Evolutionary conservation across 2,113 vertebrate genomes (phyloP), one percentile per base, ranked within the genome.

Genomic region (Dasyprocta punctata): DNA sequence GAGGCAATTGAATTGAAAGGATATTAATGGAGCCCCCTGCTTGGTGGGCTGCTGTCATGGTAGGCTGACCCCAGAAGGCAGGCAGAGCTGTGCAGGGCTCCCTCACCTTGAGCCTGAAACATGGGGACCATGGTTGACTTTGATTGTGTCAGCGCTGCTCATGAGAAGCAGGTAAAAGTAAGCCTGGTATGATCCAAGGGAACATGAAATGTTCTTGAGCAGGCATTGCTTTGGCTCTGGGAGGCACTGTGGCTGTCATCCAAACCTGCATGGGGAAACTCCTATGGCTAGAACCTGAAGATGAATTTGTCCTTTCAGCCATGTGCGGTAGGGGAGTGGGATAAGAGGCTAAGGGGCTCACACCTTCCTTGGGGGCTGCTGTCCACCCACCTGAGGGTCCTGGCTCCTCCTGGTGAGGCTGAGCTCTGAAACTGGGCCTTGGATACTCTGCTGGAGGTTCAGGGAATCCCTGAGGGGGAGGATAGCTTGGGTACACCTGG

Each of bases 31-130:
- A 69, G 56, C 17, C 22, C 13, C 13, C n/a, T 49, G 65, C 26
- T 20, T 56, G 49, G 49, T 26, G 5, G 0, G 2, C 26, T 16
- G 0, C 5, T 13, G 30, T 24, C 2, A 0, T 2, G 16, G 30
- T 20, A 11, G 65, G 17, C 19, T 65, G 49, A 60, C 8, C 49
- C 54, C 3, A 7, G 20, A 11, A 58, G 38, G 4, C 80, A 69
- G 90, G 24, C 10, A 56, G 7, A 73, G 86, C 38, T 58, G 22
- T 3, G 22, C 38, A 65, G 22, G n/a, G 49, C 2, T 38, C 71
- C 30, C 1, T 65, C n/a, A 65, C 19, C 67, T 38, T 16, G 65
- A 91, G 54, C 41, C 54, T 36, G 0, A 61, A 52, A 26, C 87
- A 44, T 22, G 20, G 67, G 24, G 61, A 47, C 47, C 1, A 1